Conservation (phyloP, 1,140 invertebrate species). For the Cataglyphis hispanica region DNA sequence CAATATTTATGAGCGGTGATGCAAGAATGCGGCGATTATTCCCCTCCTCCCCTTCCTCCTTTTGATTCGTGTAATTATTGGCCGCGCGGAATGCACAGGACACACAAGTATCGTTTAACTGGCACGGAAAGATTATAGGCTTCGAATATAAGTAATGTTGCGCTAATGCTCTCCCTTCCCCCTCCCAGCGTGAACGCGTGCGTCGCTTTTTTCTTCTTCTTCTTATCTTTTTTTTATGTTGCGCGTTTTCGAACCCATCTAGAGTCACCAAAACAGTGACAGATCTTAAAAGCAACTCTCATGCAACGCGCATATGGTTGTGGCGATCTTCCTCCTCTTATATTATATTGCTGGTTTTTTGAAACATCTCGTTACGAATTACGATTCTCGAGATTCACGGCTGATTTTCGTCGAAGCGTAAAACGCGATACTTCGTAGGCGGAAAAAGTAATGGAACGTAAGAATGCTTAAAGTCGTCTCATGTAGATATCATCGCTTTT, state of each 20-base stretch:
- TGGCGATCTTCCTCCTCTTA: neutral
- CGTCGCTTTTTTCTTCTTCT: neutral
- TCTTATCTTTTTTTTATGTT: neutral
- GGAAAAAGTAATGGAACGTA: slow-evolving; percentile 50
- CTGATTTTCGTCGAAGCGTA: slow-evolving; percentile 19
- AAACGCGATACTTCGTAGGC: slow-evolving; percentile 35
- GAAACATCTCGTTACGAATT: neutral
- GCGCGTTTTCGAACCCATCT: neutral
- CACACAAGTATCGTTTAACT: slow-evolving; percentile 50
- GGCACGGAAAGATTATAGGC: slow-evolving; percentile 45
- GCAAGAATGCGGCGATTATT: slow-evolving; percentile 55
- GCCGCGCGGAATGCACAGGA: slow-evolving; percentile 42
- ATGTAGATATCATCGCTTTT: slow-evolving; percentile 60
- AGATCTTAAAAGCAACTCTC: slow-evolving; percentile 21
- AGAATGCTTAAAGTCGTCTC: slow-evolving; percentile 41
- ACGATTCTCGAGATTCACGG: slow-evolving; percentile 10
- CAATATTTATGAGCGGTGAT: slow-evolving; percentile 58
- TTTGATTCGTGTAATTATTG: slow-evolving; percentile 63
- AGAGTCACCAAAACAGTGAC: neutral
- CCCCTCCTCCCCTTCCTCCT: neutral
- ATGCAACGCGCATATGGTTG: neutral
- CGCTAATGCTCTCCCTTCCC: neutral
- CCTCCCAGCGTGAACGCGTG: neutral
- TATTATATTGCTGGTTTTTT: neutral
- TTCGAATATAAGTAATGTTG: slow-evolving; percentile 30